Evolutionary conservation across 2,797 vertebrate species (phyloP).

Genomic region (Esox lucius): DNA sequence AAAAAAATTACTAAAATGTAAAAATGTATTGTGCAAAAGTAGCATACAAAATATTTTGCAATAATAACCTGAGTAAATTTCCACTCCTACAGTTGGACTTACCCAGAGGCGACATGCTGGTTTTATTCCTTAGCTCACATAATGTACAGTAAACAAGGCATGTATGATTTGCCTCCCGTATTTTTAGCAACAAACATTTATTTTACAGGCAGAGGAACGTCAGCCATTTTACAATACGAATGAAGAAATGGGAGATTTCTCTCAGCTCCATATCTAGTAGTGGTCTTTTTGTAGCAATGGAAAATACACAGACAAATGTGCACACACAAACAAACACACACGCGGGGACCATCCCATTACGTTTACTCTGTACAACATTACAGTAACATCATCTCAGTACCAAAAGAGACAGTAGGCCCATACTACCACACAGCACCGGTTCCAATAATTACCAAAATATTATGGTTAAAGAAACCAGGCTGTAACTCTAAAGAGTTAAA

Average conservation of each 20-base stretch:
- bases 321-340: not conserved
- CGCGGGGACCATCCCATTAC: not conserved
- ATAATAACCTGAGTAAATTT: no score
- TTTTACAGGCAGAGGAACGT: not conserved
- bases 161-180: not conserved
- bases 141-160: not conserved
- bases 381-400: constrained; percentile 20
- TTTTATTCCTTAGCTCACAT: not conserved
- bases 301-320: not conserved
- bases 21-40: no score
- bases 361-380: constrained; percentile 32
- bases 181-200: not conserved
- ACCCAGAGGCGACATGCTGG: not conserved
- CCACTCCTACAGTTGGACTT: no score
- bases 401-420: constrained; percentile 27
- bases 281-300: no score
- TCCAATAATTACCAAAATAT: no score
- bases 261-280: no score
- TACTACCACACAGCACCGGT: constrained; percentile 14
- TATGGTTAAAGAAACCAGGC: no score
- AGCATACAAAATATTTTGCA: no score
- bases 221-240: not conserved
- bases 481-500: not conserved
- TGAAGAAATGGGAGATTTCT: not conserved
- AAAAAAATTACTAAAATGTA: no score